Conservation (phyloP, 2,888 invertebrate genomes). For the Amphipyra berbera region DNA sequence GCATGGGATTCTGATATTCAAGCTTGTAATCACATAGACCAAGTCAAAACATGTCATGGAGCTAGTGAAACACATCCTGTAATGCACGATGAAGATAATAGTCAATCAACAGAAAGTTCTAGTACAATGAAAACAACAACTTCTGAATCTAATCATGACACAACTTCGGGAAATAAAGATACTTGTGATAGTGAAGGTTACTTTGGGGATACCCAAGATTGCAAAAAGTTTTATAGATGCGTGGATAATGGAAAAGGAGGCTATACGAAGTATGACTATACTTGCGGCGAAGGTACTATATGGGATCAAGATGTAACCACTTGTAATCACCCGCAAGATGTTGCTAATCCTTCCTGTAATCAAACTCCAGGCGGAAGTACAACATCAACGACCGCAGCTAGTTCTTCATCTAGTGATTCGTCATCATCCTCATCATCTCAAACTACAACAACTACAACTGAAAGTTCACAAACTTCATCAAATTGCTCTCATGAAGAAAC, state of each 20-base stretch:
- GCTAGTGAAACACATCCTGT: conserved; percentile 59
- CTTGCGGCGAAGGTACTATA: conserved; percentile 92
- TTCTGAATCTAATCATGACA: conserved; percentile 53
- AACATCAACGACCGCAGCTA: conserved; percentile 52
- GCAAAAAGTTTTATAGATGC: conserved; percentile 92
- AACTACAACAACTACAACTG: conserved; percentile 47
- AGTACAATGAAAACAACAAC: conserved; percentile 44
- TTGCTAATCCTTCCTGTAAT: conserved; percentile 77
- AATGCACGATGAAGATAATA: conserved; percentile 63
- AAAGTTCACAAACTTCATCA: conserved; percentile 63
- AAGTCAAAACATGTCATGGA: conserved; percentile 76
- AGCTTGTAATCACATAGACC: conserved; percentile 88
- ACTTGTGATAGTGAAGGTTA: conserved; percentile 90
- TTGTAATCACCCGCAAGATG: conserved; percentile 85
- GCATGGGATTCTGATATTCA: conserved; percentile 89
- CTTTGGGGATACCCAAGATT: conserved; percentile 90
- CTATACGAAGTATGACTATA: conserved; percentile 90
- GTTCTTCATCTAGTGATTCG: conserved; percentile 45
- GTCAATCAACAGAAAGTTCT: conserved; percentile 38
- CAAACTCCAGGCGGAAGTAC: conserved; percentile 51
- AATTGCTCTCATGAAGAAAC: conserved; percentile 69
- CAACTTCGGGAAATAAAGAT: conserved; percentile 50
- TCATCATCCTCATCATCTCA: conserved; percentile 35
- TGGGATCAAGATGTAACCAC: conserved; percentile 90
- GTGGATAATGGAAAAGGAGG: conserved; percentile 90